Evolutionary conservation across 2,797 vertebrate genomes (phyloP).

Genomic region (Trachops cirrhosus): DNA sequence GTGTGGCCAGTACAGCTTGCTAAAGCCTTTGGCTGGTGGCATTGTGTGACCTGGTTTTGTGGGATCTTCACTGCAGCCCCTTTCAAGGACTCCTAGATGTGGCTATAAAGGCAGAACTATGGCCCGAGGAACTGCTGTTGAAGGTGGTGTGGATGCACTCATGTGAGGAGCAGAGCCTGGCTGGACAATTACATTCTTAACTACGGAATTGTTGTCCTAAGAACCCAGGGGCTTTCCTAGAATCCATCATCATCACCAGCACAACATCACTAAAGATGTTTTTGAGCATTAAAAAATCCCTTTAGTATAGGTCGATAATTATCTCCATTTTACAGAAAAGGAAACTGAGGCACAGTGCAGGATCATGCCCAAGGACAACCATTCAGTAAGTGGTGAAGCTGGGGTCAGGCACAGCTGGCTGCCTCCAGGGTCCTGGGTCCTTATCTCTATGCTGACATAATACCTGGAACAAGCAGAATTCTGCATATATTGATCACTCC

Average conservation of each 20-base stretch:
- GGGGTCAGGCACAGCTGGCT: fast-evolving
- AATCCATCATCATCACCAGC: neutral
- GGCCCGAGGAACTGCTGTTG: fast-evolving
- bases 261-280: neutral
- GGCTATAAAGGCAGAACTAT: neutral
- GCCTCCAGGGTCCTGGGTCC: neutral
- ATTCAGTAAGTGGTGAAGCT: fast-evolving
- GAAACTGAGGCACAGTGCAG: neutral
- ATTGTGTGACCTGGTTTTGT: neutral
- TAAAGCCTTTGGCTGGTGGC: neutral
- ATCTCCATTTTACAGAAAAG: neutral
- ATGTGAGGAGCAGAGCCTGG: neutral
- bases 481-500: neutral
- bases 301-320: neutral
- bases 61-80: neutral
- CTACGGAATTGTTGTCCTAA: neutral
- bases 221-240: neutral
- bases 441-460: no score
- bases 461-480: neutral
- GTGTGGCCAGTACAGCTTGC: fast-evolving
- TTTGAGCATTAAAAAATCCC: neutral
- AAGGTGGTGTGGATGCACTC: neutral
- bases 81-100: neutral
- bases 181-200: neutral
- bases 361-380: neutral